Evolutionary conservation across 2,888 invertebrate genomes (phyloP).

Genomic region (Mayetiola destructor): DNA sequence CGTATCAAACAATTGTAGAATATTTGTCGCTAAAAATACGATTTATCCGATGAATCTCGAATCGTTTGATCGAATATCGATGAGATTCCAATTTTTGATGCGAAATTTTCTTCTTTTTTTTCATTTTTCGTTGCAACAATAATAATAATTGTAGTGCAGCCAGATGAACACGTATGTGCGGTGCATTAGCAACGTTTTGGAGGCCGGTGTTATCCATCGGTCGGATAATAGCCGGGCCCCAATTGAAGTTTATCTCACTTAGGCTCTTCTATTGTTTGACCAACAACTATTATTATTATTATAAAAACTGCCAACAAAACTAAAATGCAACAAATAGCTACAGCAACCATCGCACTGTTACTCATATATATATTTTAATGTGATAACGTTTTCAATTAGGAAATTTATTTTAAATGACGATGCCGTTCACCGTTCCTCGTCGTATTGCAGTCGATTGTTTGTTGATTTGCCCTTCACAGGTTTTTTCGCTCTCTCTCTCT

Average conservation of each 20-base stretch:
- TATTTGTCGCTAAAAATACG: too few species aligned
- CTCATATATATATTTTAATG: slow-evolving; percentile 26
- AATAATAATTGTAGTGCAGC: not conserved
- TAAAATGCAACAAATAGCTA: slow-evolving; percentile 70
- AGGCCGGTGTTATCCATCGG: slow-evolving; percentile 36
- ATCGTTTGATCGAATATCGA: too few species aligned
- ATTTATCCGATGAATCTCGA: too few species aligned
- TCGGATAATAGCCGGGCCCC: slow-evolving; percentile 36
- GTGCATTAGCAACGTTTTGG: slow-evolving; percentile 16
- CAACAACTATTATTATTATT: slow-evolving; percentile 65
- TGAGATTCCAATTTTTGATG: too few species aligned
- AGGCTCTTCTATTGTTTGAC: slow-evolving; percentile 55
- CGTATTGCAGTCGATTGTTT: too few species aligned
- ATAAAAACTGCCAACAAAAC: slow-evolving; percentile 69
- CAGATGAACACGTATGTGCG: not conserved
- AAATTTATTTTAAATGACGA: too few species aligned
- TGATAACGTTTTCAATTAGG: not conserved
- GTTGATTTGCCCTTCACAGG: too few species aligned
- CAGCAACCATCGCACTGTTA: slow-evolving; percentile 55
- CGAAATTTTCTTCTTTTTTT: not conserved
- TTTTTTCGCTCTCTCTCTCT: too few species aligned
- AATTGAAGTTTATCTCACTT: slow-evolving; percentile 40
- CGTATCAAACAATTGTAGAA: too few species aligned
- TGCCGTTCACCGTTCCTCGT: too few species aligned
- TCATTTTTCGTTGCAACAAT: not conserved